These are phyloP conservation scores for Halcyon senegalensis DNA, from an alignment of 2,113 vertebrate genomes.

Conservation along the genomic window DNA sequence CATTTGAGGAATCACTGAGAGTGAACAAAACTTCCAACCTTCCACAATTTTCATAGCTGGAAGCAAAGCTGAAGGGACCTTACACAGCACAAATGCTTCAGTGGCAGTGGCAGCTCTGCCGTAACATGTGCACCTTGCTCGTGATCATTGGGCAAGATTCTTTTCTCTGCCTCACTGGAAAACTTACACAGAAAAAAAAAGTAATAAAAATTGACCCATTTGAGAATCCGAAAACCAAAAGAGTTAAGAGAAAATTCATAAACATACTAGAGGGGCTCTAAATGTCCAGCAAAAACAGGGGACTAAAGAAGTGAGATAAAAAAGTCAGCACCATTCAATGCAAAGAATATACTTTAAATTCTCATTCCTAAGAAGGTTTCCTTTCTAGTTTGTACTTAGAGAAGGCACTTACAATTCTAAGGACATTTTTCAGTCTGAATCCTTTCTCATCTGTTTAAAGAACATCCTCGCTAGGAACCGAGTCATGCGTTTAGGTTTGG, in stretches of 20 bases:
- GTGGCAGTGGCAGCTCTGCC: background rate
- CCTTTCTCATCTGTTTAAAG: slow-evolving; percentile 42
- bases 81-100: background rate
- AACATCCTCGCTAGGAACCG: slow-evolving; percentile 1
- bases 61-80: background rate
- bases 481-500: background rate
- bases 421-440: slow-evolving; percentile 7
- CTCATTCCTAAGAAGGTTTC: background rate
- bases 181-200: background rate
- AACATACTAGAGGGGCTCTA: background rate
- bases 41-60: background rate
- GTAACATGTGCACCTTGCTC: background rate
- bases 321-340: background rate
- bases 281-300: background rate
- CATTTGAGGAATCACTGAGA: background rate
- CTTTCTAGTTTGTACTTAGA: background rate
- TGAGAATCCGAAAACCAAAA: background rate
- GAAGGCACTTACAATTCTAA: background rate
- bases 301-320: background rate
- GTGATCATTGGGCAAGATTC: background rate
- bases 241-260: background rate
- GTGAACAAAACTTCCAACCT: background rate
- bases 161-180: background rate
- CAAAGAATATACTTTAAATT: background rate
- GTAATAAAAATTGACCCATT: background rate